Evolutionary conservation across 1,140 invertebrate genomes (phyloP), one percentile per base, ranked within the genome.

Genomic region (Wasmannia auropunctata): DNA sequence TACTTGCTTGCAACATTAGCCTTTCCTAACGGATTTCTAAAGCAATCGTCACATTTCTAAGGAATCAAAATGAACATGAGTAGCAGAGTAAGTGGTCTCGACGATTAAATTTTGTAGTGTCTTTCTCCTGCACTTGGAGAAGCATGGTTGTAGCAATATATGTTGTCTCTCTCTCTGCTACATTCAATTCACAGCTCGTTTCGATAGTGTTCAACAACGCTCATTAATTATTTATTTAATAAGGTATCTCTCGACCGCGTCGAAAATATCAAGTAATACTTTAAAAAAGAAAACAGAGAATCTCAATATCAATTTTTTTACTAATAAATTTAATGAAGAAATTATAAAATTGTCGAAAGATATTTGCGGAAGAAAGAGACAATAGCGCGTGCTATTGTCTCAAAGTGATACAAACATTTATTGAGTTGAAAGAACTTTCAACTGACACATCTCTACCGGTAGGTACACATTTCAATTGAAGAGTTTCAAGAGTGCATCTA

Each of bases 401-500:
- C 22, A 67, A 65, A 40, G 40, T 46, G 63, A 67, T 67, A 67
- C 63, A 67, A 46, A 67, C 34, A 19, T 67, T 25, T 67, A 46
- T 67, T 46, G 63, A 67, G 63, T 67, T 46, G 63, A 67, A 67
- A 67, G 63, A 67, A 67, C 63, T 67, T 67, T 16, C 37, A 67
- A 46, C 63, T 67, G 63, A 67, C 37, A 67, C 37, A 46, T 67
- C 40, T 67, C 63, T 67, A 40, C 62, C 62, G 62, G 31, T 37
- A 63, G 62, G 31, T 67, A 43, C 22, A 46, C 22, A 67, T 67
- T 46, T 43, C 63, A 67, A 67, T 67, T 43, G 63, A 67, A 67
- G 34, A 65, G 63, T 46, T 43, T 46, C 63, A 46, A 67, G 63
- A 46, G 63, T 67, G 63, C 63, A 43, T 67, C 63, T 67, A 67